Base-by-base conservation (phyloP, 2,888 invertebrate genomes). In the Epirrhoe tristata region DNA sequence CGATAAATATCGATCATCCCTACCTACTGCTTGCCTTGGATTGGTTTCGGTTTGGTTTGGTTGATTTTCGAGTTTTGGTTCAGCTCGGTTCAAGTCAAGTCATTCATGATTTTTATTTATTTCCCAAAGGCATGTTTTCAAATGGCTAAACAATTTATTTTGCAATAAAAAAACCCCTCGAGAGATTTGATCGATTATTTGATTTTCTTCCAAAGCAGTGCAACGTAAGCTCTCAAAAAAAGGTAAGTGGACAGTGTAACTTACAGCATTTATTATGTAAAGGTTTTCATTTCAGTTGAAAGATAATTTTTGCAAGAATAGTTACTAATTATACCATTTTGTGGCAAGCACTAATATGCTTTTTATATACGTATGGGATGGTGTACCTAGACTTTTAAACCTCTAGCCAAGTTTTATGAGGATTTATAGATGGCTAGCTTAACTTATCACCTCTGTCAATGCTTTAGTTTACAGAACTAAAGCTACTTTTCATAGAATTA, bases 251-350 rank as follows among this genome's bases (percentile, higher is more conserved):
- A 36, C 16, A 61, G 6, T 39, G 59, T 50, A 65, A 43, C 55
- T 17, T 61, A 24, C 17, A 24, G n/a, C 6, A 50, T 17, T 14
- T 14, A 64, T 66, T 66, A 66, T 66, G 66, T 66, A 66, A 66
- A 66, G 50, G 43, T 58, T 62, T 59, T 57, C 14, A 6, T n/a
- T 8, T 48, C 24, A 24, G 24, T 58, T 46, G 14, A 31, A 46
- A 48, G 4, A 48, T 12, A 46, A n/a, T 12, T 46, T n/a, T 24
- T 24, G 24, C 24, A 24, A 24, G 24, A 3, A 24, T 24, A 24
- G 24, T 1, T 24, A 24, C 24, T 24, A 24, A 24, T 2, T 24
- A 24, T 2, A 3, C 24, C 24, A 24, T 24, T n/a, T 24, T 24
- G 24, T 3, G 24, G 24, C 24, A 24, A 24, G 24, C 24, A 24